Percentiles rank a stretch among this genome's conserved stretches.
These are phyloP conservation scores for Ormyrus nitidulus DNA, from an alignment of 2,888 invertebrate species.

Conservation along the genomic window DNA sequence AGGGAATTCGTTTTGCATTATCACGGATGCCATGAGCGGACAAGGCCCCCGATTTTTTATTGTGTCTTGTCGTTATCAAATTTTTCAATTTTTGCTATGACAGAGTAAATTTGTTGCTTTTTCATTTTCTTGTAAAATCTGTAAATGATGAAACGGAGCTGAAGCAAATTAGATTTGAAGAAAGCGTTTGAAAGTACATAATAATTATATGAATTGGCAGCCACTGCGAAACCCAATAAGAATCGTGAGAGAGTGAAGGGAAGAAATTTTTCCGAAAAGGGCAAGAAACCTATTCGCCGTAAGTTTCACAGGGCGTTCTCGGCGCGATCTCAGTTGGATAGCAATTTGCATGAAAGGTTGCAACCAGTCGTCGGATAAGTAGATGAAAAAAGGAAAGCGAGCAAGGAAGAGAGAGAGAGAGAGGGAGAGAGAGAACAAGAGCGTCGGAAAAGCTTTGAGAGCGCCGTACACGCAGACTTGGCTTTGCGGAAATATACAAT, in stretches of 20 bases:
- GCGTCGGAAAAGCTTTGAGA: background rate
- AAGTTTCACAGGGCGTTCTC: conserved; percentile 40
- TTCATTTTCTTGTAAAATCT: too few species aligned
- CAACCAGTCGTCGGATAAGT: conserved; percentile 34
- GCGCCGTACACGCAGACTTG: conserved; percentile 2
- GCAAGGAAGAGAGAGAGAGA: background rate
- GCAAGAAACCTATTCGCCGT: conserved; percentile 44
- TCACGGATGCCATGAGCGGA: too few species aligned
- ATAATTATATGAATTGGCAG: too few species aligned
- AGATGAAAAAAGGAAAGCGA: conserved; percentile 27
- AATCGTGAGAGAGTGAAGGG: background rate
- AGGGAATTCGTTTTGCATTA: too few species aligned
- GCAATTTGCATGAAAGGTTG: conserved; percentile 53
- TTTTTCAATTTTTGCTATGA: too few species aligned
- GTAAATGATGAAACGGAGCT: too few species aligned
- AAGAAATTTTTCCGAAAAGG: conserved; percentile 27
- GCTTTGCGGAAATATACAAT: conserved; percentile 41
- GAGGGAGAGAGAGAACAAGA: background rate
- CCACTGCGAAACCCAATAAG: background rate
- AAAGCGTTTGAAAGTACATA: too few species aligned
- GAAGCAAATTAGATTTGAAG: too few species aligned
- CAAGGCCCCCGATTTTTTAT: too few species aligned
- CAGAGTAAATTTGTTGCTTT: too few species aligned
- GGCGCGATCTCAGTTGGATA: conserved; percentile 22
- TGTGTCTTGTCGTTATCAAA: too few species aligned